Evolutionary conservation across 2,797 vertebrate genomes (phyloP), one percentile per base, ranked within the genome.

Genomic region (Lagorchestes hirsutus): DNA sequence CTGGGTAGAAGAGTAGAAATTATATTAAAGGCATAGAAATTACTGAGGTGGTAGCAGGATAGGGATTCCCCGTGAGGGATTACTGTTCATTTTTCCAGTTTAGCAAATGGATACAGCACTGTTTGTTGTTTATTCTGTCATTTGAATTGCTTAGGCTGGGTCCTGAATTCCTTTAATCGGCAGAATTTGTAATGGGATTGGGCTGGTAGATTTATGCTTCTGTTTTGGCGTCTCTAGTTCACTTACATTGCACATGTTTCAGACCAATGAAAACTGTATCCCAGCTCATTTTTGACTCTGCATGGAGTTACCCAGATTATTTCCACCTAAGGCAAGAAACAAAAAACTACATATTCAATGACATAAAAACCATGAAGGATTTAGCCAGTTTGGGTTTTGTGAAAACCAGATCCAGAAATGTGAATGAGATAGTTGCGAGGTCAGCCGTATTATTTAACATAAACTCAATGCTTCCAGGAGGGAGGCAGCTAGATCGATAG

Each of bases 321-420:
- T 40, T 93, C 16, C 62, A 90, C 92, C 29, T 55, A 22, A 95
- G 58, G 94, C 92, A 67, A 92, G 94, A 93, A 27, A 94, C 95
- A 54, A 93, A 96, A 3, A 93, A 50, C 94, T 96, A 82, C 87
- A 12, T 55, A 92, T 94, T 97, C 93, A 96, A 94, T 95, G 95
- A 94, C n/a, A 59, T 54, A 56, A 0, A 92, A 94, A 94, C 91
- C 58, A 4, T 82, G 82, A 95, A 94, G 90, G 22, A 56, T 93
- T 97, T 93, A 9, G 0, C 92, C 93, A 0, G 97, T 55, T 97
- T 96, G 95, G 92, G 24, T 90, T 94, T 93, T 97, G 46, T 94
- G 94, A 92, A 94, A 96, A 93, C 95, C 94, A 93, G 93, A 94
- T 31, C 93, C 58, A 34, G 55, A 28, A 50, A 97, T 92, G 62